Evolutionary conservation across 2,113 vertebrate genomes (phyloP).

Genomic region (Micromys minutus): DNA sequence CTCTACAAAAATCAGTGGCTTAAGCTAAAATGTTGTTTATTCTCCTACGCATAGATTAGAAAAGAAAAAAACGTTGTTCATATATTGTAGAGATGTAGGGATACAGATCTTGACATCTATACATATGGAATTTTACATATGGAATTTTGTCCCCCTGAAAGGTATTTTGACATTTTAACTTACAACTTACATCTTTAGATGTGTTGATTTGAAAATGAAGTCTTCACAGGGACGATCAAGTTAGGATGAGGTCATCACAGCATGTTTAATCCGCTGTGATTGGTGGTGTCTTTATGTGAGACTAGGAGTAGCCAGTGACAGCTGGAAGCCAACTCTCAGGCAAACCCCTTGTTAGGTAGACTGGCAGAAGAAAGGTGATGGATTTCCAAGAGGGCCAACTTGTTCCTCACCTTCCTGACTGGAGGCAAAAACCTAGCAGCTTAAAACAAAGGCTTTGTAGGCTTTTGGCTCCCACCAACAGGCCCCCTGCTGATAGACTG

Average conservation of each 20-base stretch:
- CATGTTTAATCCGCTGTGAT: no score
- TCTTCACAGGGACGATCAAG: not conserved
- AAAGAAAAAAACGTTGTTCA: not conserved
- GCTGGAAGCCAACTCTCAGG: not conserved
- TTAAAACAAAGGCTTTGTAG: not conserved
- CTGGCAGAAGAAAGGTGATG: not conserved
- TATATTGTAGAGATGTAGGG: not conserved
- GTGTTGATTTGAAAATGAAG: not conserved
- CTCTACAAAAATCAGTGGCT: not conserved
- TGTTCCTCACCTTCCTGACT: not conserved
- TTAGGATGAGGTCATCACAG: not conserved
- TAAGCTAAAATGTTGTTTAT: constrained; percentile 1
- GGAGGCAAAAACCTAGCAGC: not conserved
- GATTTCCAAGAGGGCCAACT: not conserved
- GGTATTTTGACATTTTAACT: not conserved
- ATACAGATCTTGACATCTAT: not conserved
- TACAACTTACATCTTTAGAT: no score
- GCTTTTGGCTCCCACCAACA: not conserved
- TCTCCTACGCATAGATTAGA: not conserved
- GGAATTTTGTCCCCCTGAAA: not conserved
- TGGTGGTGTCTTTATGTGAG: not conserved
- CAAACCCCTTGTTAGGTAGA: not conserved
- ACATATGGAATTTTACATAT: not conserved
- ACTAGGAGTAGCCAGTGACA: not conserved
- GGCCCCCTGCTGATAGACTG: not conserved